Evolutionary conservation across 2,113 vertebrate species (phyloP).

Genomic region (Gasterosteus aculeatus): DNA sequence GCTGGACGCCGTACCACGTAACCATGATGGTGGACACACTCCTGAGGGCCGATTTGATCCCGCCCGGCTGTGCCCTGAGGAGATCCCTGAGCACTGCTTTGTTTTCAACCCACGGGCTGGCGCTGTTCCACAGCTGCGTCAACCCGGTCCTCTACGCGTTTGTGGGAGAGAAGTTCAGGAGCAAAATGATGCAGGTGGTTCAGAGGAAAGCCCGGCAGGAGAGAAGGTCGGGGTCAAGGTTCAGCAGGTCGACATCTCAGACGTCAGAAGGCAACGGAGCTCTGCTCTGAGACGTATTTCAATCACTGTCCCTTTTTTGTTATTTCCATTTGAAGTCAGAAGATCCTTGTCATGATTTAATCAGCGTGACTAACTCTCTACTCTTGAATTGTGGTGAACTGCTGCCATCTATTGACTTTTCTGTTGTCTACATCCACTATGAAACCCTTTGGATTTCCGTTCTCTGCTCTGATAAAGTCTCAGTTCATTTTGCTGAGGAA

Average conservation of each 20-base stretch:
- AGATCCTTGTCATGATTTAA: not conserved
- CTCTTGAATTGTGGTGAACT: not conserved
- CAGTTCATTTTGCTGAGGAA: not conserved
- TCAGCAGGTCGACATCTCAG: conserved; percentile 77
- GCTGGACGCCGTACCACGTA: conserved; percentile 80
- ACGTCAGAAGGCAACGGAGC: conserved; percentile 62
- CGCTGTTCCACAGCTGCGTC: conserved; percentile 80
- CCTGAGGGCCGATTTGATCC: conserved; percentile 53
- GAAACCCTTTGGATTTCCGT: not conserved
- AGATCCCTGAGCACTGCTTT: conserved; percentile 49
- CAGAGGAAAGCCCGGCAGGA: conserved; percentile 49
- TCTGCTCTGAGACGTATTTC: conserved; percentile 39
- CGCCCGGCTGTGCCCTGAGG: conserved; percentile 39
- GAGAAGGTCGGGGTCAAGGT: conserved; percentile 31
- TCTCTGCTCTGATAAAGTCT: not conserved
- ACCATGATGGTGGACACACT: conserved; percentile 70
- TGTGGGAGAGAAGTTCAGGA: conserved; percentile 82
- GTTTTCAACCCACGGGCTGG: conserved; percentile 61
- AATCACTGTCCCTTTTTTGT: not conserved
- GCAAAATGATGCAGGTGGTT: conserved; percentile 65
- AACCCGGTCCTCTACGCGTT: conserved; percentile 84
- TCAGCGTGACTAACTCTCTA: not conserved
- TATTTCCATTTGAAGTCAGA: not conserved
- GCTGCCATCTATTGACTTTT: conserved; percentile 49
- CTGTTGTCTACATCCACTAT: not conserved